A percentile compares a stretch with the other conserved stretches of the same genome.
phyloP scores from a whole-genome alignment of 2,113 vertebrate species.

The Epinephelus lanceolatus region DNA sequence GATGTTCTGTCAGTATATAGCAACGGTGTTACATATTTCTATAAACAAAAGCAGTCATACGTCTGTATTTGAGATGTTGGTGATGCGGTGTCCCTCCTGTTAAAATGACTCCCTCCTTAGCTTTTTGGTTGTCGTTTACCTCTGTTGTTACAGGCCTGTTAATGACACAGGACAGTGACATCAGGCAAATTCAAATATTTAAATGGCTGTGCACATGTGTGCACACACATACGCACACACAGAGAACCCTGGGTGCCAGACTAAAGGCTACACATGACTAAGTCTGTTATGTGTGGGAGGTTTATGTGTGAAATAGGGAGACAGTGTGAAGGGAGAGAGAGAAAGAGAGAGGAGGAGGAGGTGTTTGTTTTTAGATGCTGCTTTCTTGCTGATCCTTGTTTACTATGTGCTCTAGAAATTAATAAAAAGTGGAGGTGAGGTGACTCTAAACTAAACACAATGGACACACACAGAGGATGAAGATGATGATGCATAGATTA shows the following conservation, averaged over 20 bases:
- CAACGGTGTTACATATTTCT: background rate
- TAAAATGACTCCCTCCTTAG: background rate
- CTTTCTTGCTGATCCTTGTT: slow-evolving; percentile 49
- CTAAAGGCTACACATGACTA: slow-evolving; percentile 62
- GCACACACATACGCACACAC: background rate
- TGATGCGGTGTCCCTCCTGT: background rate
- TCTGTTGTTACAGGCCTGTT: slow-evolving; percentile 16
- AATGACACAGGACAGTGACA: slow-evolving; percentile 31
- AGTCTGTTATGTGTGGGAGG: slow-evolving; percentile 65
- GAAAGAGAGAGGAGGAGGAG: slow-evolving; percentile 4
- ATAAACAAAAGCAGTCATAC: background rate
- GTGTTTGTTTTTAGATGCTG: slow-evolving; percentile 55
- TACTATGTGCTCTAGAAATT: slow-evolving; percentile 41
- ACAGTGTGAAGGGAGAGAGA: slow-evolving; percentile 31
- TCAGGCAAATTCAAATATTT: slow-evolving; percentile 35
- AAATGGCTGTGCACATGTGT: slow-evolving; percentile 30
- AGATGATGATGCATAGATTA: background rate
- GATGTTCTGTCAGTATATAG: background rate
- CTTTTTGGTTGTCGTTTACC: slow-evolving; percentile 23
- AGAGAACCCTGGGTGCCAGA: slow-evolving; percentile 50
- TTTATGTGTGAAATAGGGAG: slow-evolving; percentile 66
- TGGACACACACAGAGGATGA: background rate
- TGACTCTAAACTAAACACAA: background rate
- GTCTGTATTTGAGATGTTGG: background rate
- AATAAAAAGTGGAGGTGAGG: slow-evolving; percentile 32